Evolutionary conservation across 2,888 invertebrate genomes (phyloP), one percentile per base, ranked within the genome.

Genomic region (Eumerus sabulonum): DNA sequence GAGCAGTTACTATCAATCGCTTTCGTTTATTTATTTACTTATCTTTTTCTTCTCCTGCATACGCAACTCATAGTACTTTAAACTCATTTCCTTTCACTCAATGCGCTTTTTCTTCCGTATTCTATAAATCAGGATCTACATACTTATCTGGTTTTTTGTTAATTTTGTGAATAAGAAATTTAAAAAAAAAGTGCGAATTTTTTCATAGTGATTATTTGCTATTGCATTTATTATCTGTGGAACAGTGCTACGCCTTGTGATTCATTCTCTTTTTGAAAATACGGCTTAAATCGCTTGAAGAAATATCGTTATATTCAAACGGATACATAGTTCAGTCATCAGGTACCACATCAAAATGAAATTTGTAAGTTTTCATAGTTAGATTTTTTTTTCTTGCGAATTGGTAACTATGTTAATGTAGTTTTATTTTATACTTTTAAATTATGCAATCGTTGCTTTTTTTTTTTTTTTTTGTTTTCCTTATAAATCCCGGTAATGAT

Each of bases 191-290:
- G 12, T 63, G 27, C 51, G 62, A 51, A 53, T 44, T 18, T 18
- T 14, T 9, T 54, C 53, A 38, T 63, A 51, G 64, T 64, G 64
- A 64, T 54, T 53, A 53, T 2, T 50, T 45, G 54, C 53, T 44
- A 3, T 44, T 44, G 1, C 13, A 18, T 42, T 64, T 14, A 17
- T 44, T 54, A 27, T 54, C 45, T 54, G 64, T 64, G 64, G 53
- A 44, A 64, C 27, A 53, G 53, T 54, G 64, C 19, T 38, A 9
- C 19, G 38, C 40, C n/a, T 48, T 62, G 60, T 62, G 60, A 19
- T 62, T 38, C 4, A 27, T 27, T 27, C 7, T 16, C 48, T 48
- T 40, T 18, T 12, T 27, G n/a, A 1, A 36, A 59, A 59, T 36
- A 9, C 14, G 47, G 45, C 45, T 63, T 13, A 18, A 53, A 36